These are phyloP conservation scores for Thymelicus acteon DNA, from an alignment of 2,888 invertebrate genomes.

Conservation along the genomic window DNA sequence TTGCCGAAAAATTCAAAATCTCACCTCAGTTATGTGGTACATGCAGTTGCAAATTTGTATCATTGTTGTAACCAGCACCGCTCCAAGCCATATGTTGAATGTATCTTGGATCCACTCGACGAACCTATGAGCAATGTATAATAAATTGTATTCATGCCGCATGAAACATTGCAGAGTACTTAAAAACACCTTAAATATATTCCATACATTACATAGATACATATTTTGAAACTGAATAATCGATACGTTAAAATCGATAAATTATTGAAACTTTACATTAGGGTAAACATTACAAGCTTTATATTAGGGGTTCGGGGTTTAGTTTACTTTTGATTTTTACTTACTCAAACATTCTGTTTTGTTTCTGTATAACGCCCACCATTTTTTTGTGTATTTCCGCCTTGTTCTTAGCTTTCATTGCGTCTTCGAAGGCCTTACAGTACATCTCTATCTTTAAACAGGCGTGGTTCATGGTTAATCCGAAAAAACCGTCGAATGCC, in stretches of 20 bases:
- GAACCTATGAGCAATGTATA: constrained; percentile 51
- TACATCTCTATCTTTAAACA: constrained; percentile 64
- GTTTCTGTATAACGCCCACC: constrained; percentile 56
- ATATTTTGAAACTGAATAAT: too few relatives aligned
- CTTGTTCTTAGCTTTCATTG: constrained; percentile 42
- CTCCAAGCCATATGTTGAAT: constrained; percentile 64
- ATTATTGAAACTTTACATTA: too few relatives aligned
- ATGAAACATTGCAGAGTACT: neutral
- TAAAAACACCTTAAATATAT: too few relatives aligned
- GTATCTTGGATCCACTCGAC: constrained; percentile 60
- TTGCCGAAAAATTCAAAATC: neutral
- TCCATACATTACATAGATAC: too few relatives aligned
- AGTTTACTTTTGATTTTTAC: constrained; percentile 27
- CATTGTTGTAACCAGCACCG: constrained; percentile 61
- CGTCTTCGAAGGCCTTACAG: constrained; percentile 58
- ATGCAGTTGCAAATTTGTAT: constrained; percentile 66
- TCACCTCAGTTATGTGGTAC: constrained; percentile 66
- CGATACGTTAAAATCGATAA: too few relatives aligned
- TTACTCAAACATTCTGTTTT: constrained; percentile 58
- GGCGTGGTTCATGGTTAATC: constrained; percentile 61
- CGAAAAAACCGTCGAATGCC: constrained; percentile 66
- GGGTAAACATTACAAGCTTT: too few relatives aligned
- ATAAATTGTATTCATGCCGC: neutral
- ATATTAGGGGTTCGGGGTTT: too few relatives aligned
- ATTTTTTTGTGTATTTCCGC: constrained; percentile 44